phyloP scores from a whole-genome alignment of 2,888 invertebrate genomes.

The Pheosia gnoma region DNA sequence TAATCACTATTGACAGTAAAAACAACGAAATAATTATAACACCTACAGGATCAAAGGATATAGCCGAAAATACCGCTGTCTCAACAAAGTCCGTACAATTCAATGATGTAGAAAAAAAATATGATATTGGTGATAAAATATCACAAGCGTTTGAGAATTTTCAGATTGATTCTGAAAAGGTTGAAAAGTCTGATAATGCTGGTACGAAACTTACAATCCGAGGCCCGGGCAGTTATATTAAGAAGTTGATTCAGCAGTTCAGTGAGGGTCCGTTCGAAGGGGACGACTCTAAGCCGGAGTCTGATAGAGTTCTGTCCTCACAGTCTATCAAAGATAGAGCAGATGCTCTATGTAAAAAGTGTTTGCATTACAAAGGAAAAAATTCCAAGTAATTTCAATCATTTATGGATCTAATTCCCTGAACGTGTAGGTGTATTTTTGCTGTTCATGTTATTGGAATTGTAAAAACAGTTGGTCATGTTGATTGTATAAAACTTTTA shows the following conservation, averaged over 20 bases:
- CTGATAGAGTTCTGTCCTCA: conserved; percentile 64
- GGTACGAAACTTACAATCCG: conserved; percentile 70
- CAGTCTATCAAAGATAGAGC: conserved; percentile 72
- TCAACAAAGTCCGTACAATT: conserved; percentile 48
- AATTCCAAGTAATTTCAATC: conserved; percentile 51
- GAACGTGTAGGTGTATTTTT: too few species aligned
- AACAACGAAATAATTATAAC: conserved; percentile 76
- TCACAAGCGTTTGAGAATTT: conserved; percentile 68
- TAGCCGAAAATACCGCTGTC: conserved; percentile 39
- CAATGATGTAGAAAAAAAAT: conserved; percentile 64
- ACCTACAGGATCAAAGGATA: conserved; percentile 64
- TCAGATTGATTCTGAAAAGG: conserved; percentile 63
- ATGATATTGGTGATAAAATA: conserved; percentile 68
- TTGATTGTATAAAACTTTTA: too few species aligned
- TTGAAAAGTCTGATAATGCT: conserved; percentile 46
- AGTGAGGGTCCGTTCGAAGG: conserved; percentile 75
- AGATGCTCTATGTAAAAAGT: conserved; percentile 80
- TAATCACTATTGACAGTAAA: conserved; percentile 71
- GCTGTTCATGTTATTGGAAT: too few species aligned
- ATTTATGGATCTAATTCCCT: too few species aligned
- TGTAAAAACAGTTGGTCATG: too few species aligned
- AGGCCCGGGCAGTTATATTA: conserved; percentile 78
- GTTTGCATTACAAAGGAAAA: conserved; percentile 79
- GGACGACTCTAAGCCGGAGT: conserved; percentile 70
- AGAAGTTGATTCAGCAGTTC: conserved; percentile 78